Evolutionary conservation across 1,140 invertebrate genomes (phyloP).

Genomic region (Drosophila pseudoobscura): DNA sequence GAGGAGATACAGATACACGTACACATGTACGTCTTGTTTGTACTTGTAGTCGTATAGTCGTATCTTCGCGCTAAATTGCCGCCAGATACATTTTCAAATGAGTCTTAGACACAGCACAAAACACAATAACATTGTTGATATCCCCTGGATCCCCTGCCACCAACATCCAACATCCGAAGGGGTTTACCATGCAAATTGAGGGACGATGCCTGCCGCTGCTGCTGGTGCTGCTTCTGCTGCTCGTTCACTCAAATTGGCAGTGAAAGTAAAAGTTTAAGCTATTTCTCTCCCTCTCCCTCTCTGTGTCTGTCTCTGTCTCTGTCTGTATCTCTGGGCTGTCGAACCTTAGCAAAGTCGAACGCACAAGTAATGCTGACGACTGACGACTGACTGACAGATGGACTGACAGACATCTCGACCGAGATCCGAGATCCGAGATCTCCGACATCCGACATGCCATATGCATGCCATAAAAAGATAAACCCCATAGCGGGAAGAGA

Average conservation of each 20-base stretch:
- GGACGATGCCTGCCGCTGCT: slow-evolving; percentile 21
- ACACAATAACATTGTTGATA: slow-evolving; percentile 52
- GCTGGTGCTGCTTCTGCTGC: slow-evolving; percentile 8
- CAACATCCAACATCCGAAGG: not conserved
- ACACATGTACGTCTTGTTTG: not conserved
- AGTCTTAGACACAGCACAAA: slow-evolving; percentile 56
- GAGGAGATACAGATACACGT: slow-evolving; percentile 5
- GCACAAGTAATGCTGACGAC: slow-evolving; percentile 16
- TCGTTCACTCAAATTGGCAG: slow-evolving; percentile 70
- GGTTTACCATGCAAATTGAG: slow-evolving; percentile 66
- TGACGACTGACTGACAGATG: slow-evolving; percentile 26
- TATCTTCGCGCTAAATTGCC: slow-evolving; percentile 68
- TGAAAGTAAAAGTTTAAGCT: slow-evolving; percentile 78
- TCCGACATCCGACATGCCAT: not conserved
- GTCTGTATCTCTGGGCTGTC: slow-evolving; percentile 60
- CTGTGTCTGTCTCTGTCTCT: not conserved
- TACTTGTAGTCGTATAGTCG: slow-evolving; percentile 18
- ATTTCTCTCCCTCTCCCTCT: slow-evolving; percentile 42
- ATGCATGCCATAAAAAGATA: slow-evolving; percentile 46
- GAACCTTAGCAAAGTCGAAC: slow-evolving; percentile 38
- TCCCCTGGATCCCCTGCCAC: too few species aligned
- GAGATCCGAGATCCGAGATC: slow-evolving; percentile 16
- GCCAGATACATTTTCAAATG: slow-evolving; percentile 76
- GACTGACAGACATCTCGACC: slow-evolving; percentile 24
- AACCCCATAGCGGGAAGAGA: slow-evolving; percentile 23